These are phyloP conservation scores for Pogoniulus pusillus DNA, from an alignment of 2,797 vertebrate genomes.

Conservation along the genomic window DNA sequence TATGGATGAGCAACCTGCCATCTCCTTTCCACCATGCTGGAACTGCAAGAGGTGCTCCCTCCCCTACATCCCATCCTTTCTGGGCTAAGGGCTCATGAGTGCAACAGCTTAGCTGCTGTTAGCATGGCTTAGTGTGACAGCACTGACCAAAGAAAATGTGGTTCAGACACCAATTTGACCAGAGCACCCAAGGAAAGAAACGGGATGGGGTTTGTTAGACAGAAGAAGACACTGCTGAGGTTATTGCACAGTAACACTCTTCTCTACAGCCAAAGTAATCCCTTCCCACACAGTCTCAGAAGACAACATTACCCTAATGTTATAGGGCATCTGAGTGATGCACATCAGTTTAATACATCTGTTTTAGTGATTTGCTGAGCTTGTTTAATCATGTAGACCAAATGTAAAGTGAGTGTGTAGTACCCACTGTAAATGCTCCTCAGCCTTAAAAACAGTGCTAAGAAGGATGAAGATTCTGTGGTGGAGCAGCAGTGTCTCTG, in stretches of 20 bases:
- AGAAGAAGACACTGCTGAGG: background rate
- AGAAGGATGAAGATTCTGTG: background rate
- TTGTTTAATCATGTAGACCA: background rate
- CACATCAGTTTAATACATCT: background rate
- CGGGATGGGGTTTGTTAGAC: background rate
- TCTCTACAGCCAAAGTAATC: background rate
- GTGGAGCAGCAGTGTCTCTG: background rate
- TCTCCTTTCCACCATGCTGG: background rate
- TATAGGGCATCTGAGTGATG: background rate
- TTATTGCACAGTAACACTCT: background rate
- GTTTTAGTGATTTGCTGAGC: background rate
- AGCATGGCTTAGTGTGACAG: background rate
- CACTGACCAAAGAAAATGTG: background rate
- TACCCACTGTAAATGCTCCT: background rate
- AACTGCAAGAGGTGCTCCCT: background rate
- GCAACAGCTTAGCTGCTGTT: background rate
- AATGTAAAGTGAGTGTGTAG: background rate
- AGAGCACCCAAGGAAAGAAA: background rate
- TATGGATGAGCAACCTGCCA: background rate
- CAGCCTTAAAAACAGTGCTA: background rate
- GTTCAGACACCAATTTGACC: background rate
- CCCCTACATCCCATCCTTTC: accelerated
- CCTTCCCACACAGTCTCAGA: background rate
- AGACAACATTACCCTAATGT: accelerated
- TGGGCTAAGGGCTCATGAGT: accelerated